These are phyloP conservation scores for Ptilodon capucinus DNA, from an alignment of 2,888 invertebrate species.

Conservation along the genomic window DNA sequence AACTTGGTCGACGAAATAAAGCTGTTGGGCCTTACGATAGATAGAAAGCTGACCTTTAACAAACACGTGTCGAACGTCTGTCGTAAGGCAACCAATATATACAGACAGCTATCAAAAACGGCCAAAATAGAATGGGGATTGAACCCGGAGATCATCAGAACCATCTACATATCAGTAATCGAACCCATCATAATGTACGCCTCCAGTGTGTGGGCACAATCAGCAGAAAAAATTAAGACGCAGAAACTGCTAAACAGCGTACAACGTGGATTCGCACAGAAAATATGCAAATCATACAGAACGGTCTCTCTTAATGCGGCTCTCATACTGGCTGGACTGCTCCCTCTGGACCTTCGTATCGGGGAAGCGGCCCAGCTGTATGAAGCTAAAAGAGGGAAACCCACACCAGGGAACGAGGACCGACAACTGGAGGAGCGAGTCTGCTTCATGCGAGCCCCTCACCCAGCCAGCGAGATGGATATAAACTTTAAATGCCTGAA, in stretches of 20 bases:
- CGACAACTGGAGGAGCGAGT: slow-evolving; percentile 2
- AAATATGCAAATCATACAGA: slow-evolving; percentile 5
- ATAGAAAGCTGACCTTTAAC: too few species aligned
- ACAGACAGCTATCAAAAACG: too few species aligned
- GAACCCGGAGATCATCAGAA: neutral
- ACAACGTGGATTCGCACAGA: neutral
- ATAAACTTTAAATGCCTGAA: neutral
- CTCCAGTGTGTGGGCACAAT: neutral
- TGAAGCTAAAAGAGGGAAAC: neutral
- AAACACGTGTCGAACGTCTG: neutral
- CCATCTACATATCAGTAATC: neutral
- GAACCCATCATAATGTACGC: neutral
- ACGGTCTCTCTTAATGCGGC: slow-evolving; percentile 20
- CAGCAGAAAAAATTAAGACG: neutral
- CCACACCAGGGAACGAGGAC: neutral
- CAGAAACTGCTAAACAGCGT: neutral
- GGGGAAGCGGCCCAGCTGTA: slow-evolving; percentile 12
- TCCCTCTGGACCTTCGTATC: slow-evolving; percentile 23
- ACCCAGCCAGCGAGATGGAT: slow-evolving; percentile 3
- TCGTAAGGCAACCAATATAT: neutral
- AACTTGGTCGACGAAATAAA: too few species aligned
- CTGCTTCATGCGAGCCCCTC: neutral
- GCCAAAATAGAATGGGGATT: neutral
- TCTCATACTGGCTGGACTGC: slow-evolving; percentile 15
- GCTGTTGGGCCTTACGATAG: too few species aligned